phyloP scores from a whole-genome alignment of 2,113 vertebrate genomes.

The Lophotis ruficrista region DNA sequence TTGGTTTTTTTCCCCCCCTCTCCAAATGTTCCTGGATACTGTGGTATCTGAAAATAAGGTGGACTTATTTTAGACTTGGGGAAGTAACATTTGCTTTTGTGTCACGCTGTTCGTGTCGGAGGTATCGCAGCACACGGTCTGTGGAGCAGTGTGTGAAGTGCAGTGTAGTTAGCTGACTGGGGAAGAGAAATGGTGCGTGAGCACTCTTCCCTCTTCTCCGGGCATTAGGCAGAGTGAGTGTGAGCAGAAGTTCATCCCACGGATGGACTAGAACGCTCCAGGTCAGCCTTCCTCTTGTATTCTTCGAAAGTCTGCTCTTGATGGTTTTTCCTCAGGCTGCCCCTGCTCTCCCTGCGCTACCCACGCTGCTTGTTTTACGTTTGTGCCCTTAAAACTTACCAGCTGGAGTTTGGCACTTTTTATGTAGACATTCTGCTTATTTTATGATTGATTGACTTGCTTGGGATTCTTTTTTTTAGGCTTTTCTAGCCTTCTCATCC shows the following conservation, averaged over 20 bases:
- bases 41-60: neutral
- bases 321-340: neutral
- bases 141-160: neutral
- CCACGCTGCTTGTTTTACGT: neutral
- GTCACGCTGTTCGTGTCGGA: neutral
- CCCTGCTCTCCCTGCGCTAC: neutral
- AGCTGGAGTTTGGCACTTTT: neutral
- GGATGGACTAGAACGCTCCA: neutral
- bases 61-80: neutral
- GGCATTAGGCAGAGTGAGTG: neutral
- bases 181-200: accelerated
- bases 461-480: no score
- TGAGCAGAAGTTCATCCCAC: neutral
- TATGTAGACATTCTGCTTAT: neutral
- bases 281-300: accelerated
- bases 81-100: neutral
- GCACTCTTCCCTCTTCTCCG: neutral
- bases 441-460: neutral
- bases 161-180: neutral
- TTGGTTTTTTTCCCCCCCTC: no score
- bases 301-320: neutral
- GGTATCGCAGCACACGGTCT: neutral
- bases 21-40: neutral
- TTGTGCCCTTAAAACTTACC: neutral
- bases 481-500: neutral